Percentiles rank a stretch among this genome's conserved stretches.
These are phyloP conservation scores for Odontamblyopus lacepedii DNA, from an alignment of 2,797 vertebrate genomes.

Conservation along the genomic window DNA sequence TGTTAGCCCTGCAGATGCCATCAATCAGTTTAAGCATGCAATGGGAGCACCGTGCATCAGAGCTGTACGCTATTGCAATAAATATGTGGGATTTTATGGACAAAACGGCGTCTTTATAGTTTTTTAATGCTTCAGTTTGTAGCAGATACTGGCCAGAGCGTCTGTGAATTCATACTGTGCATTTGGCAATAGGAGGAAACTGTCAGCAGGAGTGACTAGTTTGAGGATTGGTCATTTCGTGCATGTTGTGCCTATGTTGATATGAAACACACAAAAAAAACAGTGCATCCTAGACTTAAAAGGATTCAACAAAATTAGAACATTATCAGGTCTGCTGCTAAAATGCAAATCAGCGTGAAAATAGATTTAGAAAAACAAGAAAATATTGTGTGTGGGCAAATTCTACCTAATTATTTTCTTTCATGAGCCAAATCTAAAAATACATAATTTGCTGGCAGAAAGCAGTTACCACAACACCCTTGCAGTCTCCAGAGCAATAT, in stretches of 20 bases:
- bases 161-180: neutral
- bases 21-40: conserved; percentile 10
- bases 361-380: conserved; percentile 2
- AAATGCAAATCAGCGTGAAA: conserved; percentile 8
- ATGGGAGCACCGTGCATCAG: neutral
- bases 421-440: neutral
- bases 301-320: neutral
- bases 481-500: neutral
- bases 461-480: neutral
- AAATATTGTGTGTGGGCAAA: conserved; percentile 10
- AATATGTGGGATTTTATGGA: neutral
- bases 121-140: neutral
- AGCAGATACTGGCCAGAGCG: neutral
- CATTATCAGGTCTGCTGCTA: neutral
- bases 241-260: neutral
- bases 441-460: neutral
- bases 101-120: neutral
- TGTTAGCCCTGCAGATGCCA: neutral
- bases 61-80: neutral
- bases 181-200: neutral
- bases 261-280: neutral
- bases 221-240: neutral
- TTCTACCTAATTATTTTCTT: neutral
- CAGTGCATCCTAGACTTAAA: neutral
- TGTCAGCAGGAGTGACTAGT: no score